These are phyloP conservation scores for Tenodera sinensis DNA, from an alignment of 2,888 invertebrate species.

Conservation along the genomic window DNA sequence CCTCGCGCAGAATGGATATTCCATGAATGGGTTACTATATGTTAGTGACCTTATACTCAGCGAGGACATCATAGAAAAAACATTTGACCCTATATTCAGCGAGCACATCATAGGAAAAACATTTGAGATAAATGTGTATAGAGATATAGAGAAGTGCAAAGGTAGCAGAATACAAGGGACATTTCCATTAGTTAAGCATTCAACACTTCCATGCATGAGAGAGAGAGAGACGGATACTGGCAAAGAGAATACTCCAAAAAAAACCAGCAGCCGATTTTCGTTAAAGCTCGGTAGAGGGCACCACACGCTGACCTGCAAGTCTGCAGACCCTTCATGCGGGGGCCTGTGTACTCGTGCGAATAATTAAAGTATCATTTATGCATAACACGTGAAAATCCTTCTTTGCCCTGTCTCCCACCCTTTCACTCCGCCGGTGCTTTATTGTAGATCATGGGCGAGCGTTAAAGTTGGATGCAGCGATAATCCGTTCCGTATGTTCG, in stretches of 20 bases:
- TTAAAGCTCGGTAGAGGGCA: neutral
- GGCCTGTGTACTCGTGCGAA: neutral
- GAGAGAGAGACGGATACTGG: neutral
- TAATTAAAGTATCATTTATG: constrained; percentile 4
- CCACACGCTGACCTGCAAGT: neutral
- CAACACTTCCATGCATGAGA: neutral
- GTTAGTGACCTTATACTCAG: too few species aligned
- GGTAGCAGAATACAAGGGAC: too few species aligned
- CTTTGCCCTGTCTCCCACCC: neutral
- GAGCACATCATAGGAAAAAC: too few species aligned
- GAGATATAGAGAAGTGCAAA: too few species aligned
- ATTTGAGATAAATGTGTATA: too few species aligned
- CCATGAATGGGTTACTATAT: too few species aligned
- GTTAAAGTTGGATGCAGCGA: neutral
- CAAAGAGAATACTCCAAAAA: neutral
- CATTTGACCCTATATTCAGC: too few species aligned
- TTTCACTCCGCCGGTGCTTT: neutral
- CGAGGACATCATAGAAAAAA: too few species aligned
- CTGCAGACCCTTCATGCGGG: neutral
- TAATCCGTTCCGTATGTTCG: neutral
- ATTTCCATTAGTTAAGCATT: neutral
- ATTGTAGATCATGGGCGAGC: neutral
- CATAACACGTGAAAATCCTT: constrained; percentile 2
- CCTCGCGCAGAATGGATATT: too few species aligned
- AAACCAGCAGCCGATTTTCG: neutral